Base-by-base conservation (phyloP, 2,113 vertebrate species). In the Chaetorhynchus papuensis region DNA sequence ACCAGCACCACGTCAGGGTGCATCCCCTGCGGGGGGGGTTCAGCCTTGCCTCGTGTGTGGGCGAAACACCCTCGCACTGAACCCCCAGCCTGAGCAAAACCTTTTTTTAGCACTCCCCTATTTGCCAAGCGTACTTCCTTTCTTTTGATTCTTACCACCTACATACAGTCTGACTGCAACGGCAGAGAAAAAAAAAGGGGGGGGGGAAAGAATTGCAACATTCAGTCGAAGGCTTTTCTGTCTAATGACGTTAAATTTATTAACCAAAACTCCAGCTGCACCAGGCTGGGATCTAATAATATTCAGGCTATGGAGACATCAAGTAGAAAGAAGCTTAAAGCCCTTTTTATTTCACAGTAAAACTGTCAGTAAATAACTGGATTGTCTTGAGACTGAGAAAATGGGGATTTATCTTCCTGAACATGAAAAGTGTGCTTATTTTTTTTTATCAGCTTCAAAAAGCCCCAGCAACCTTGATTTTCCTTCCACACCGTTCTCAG, bases 281-380 rank as follows among this genome's bases (percentile, higher is more conserved):
- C 95, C 88, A 94, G 92, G 91, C 94, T 91, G 94, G 93, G 94
- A 91, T 96, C 95, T 97, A 96, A 96, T 97, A 96, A 97, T 95
- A 97, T 97, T 97, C 96, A 96, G 92, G 90, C 94, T 97, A 94
- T 93, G 92, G 94, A 97, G 96, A 94, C 89, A 93, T 93, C 89
- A 93, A 96, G 96, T 96, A 96, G 89, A 97, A 97, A 97, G 96
- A 89, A 94, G 94, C 95, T 97, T 97, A 96, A 96, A 96, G 96
- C 95, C 94, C 95, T 96, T 96, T 94, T 93, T 96, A 96, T 96
- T 95, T 95, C 93, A 93, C 94, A 94, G 95, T 94, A 96, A 95
- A 97, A 96, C 95, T 96, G 89, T 96, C 95, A 96, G 97, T 95
- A 95, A 97, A 97, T 96, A 97, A 96, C 96, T 95, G 96, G 97